A percentile compares a stretch with the other conserved stretches of the same genome.
These are phyloP conservation scores for Etheostoma nigrum DNA, from an alignment of 2,797 vertebrate genomes.

Conservation along the genomic window DNA sequence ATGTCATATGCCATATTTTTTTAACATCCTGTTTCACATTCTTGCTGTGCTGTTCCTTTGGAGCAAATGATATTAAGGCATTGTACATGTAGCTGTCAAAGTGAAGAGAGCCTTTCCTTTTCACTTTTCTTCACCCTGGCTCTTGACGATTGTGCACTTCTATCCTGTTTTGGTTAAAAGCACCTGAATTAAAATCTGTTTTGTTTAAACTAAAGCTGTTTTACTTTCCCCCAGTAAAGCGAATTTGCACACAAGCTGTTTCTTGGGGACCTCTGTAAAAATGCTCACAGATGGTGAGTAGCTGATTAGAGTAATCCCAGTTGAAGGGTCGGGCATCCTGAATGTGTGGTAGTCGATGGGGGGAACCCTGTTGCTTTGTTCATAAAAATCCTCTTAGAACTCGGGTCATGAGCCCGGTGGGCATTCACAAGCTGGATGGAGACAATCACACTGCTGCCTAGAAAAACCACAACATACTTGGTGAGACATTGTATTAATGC, in stretches of 20 bases:
- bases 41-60: neutral
- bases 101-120: neutral
- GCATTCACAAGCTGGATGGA: slow-evolving; percentile 33
- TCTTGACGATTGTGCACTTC: neutral
- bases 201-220: neutral
- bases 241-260: neutral
- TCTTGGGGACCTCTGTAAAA: slow-evolving; percentile 10
- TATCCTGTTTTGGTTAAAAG: neutral
- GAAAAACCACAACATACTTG: slow-evolving; percentile 3
- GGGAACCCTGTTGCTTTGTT: slow-evolving; percentile 56
- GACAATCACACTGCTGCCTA: slow-evolving; percentile 14
- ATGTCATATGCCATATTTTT: neutral
- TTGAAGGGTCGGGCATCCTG: slow-evolving; percentile 48
- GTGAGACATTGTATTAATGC: slow-evolving; percentile 19
- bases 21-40: neutral
- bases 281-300: slow-evolving; percentile 67
- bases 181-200: neutral
- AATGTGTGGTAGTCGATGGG: slow-evolving; percentile 32
- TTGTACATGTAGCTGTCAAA: neutral
- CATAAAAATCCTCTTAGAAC: slow-evolving; percentile 77
- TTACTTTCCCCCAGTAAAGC: neutral
- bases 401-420: slow-evolving; percentile 48
- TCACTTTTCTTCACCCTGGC: neutral
- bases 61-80: neutral
- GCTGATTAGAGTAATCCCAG: slow-evolving; percentile 72